These are phyloP conservation scores for Melanotaenia trifasciata DNA, from an alignment of 2,797 vertebrate genomes.

Conservation along the genomic window DNA sequence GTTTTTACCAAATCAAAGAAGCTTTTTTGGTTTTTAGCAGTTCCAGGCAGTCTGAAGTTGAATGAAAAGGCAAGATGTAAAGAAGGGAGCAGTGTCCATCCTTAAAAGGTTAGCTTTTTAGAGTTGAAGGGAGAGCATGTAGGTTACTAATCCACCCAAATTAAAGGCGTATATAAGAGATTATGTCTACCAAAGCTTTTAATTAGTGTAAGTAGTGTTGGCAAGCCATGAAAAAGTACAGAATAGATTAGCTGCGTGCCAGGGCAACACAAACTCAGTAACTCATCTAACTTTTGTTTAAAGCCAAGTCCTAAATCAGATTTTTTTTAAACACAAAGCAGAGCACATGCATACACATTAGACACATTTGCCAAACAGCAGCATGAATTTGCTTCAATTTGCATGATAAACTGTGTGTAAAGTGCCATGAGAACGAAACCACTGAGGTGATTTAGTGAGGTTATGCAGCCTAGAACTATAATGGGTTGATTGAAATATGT, in stretches of 20 bases:
- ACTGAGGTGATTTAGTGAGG: constrained; percentile 52
- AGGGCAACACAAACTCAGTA: constrained; percentile 24
- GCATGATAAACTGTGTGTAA: constrained; percentile 48
- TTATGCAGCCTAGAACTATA: constrained; percentile 20
- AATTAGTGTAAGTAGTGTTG: constrained; percentile 44
- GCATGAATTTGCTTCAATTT: constrained; percentile 38
- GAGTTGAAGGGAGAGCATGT: constrained; percentile 58
- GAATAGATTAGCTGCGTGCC: constrained; percentile 12
- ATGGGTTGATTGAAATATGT: constrained; percentile 32
- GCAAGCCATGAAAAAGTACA: constrained; percentile 22
- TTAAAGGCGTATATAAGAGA: constrained; percentile 69
- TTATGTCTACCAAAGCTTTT: constrained; percentile 57
- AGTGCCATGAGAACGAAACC: constrained; percentile 25
- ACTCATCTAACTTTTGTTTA: constrained; percentile 14
- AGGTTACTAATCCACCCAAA: constrained; percentile 72
- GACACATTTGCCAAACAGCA: constrained; percentile 17
- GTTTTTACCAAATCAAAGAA: neutral
- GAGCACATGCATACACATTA: constrained; percentile 10
- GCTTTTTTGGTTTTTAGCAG: neutral
- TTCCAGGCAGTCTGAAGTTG: neutral
- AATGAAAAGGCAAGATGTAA: constrained; percentile 20
- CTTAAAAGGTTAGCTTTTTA: constrained; percentile 57
- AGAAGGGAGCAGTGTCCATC: constrained; percentile 38
- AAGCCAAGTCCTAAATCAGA: constrained; percentile 36
- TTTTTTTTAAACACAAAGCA: constrained; percentile 25